Conservation (phyloP, 2,888 invertebrate species). For the Notodonta ziczac region DNA sequence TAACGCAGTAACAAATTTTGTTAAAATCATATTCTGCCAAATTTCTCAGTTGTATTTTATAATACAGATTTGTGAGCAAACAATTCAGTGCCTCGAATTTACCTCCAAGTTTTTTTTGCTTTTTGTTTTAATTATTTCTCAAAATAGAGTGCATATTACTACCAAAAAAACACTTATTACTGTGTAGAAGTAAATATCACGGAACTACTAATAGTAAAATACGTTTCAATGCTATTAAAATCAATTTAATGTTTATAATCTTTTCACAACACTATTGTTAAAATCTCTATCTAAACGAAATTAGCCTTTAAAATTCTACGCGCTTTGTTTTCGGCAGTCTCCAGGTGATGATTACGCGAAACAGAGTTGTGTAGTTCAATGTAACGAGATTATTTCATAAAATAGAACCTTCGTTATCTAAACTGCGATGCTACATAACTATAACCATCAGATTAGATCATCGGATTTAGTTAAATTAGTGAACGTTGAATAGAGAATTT, state of each 20-base stretch:
- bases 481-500: not conserved
- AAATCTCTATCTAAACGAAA: not conserved
- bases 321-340: not conserved
- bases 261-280: not conserved
- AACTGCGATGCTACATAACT: not conserved
- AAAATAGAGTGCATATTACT: too few relatives aligned
- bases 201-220: too few relatives aligned
- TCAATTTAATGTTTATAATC: too few relatives aligned
- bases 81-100: too few relatives aligned
- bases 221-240: too few relatives aligned
- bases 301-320: not conserved
- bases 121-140: too few relatives aligned
- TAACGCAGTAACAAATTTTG: not conserved
- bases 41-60: too few relatives aligned
- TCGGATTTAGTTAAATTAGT: slow-evolving; percentile 1
- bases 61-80: too few relatives aligned
- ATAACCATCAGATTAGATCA: not conserved
- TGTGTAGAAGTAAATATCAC: too few relatives aligned
- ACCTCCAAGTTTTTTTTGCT: too few relatives aligned
- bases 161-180: too few relatives aligned
- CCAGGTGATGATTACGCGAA: not conserved
- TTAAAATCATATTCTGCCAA: not conserved
- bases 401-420: not conserved
- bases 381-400: not conserved
- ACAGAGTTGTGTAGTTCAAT: not conserved